Percentiles rank a stretch among this genome's conserved stretches.
These are phyloP conservation scores for Turnix velox DNA, from an alignment of 2,113 vertebrate genomes.

Conservation along the genomic window DNA sequence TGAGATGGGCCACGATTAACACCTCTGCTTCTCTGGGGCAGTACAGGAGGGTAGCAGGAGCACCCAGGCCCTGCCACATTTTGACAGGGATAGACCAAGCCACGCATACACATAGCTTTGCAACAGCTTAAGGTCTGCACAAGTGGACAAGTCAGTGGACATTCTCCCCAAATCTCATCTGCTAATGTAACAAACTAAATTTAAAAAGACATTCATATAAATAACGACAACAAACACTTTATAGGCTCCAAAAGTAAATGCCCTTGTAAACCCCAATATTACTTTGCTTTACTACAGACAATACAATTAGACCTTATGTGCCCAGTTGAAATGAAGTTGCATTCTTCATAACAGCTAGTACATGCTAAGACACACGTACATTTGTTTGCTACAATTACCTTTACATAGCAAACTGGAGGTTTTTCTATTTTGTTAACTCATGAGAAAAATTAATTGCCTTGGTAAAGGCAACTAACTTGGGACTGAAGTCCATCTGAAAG, in stretches of 20 bases:
- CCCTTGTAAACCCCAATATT: not conserved
- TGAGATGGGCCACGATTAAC: not conserved
- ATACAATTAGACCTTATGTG: not conserved
- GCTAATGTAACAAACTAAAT: not conserved
- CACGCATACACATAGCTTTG: not conserved
- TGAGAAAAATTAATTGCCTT: not conserved
- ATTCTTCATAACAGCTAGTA: not conserved
- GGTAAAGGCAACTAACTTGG: not conserved
- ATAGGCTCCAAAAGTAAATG: not conserved
- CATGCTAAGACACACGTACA: not conserved
- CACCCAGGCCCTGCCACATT: fast-evolving
- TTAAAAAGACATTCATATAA: not conserved
- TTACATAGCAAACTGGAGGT: not conserved
- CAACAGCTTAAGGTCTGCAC: fast-evolving
- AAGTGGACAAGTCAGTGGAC: not conserved
- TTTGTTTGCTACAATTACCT: not conserved
- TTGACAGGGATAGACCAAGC: not conserved
- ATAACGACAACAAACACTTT: not conserved
- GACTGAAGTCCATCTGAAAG: not conserved
- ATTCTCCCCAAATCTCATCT: not conserved
- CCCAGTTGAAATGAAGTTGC: not conserved
- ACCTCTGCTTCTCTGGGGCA: not conserved
- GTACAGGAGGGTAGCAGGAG: not conserved
- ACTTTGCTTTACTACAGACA: not conserved
- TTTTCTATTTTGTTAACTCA: not conserved